A percentile compares a stretch with the other conserved stretches of the same genome.
Conservation (phyloP, 1,140 invertebrate species). For the Drosophila grimshawi region DNA sequence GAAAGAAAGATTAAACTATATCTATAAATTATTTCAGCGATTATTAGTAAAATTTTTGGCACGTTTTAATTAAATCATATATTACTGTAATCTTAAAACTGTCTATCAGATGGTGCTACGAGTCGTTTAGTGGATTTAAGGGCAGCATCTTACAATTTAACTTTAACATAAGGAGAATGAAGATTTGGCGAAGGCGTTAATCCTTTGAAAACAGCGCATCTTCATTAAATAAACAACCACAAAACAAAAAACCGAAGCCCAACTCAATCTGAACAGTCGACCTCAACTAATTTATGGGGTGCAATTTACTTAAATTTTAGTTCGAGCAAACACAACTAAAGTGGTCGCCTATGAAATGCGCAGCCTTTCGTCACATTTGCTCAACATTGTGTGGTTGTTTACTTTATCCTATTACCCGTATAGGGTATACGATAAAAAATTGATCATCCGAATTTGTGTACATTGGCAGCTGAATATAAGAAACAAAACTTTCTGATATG, state of each 20-base stretch:
- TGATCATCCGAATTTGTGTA: too few species aligned
- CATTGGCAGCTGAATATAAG: too few species aligned
- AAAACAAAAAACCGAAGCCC: slow-evolving; percentile 33
- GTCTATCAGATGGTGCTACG: too few species aligned
- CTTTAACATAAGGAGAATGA: neutral
- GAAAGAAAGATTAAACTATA: neutral
- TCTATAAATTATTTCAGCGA: too few species aligned
- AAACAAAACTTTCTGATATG: too few species aligned
- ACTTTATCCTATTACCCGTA: neutral
- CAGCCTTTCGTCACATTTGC: slow-evolving; percentile 30
- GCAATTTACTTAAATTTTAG: slow-evolving; percentile 48
- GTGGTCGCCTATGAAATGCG: neutral
- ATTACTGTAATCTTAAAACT: too few species aligned
- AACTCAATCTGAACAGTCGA: slow-evolving; percentile 7
- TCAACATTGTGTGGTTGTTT: slow-evolving; percentile 11
- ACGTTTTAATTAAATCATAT: too few species aligned
- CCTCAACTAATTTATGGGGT: slow-evolving; percentile 37
- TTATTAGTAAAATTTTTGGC: too few species aligned
- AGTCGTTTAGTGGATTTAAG: neutral
- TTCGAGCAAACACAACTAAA: slow-evolving; percentile 36
- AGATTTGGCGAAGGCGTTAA: neutral
- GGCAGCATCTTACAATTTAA: too few species aligned
- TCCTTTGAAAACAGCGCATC: slow-evolving; percentile 8
- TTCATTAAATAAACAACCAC: slow-evolving; percentile 53
- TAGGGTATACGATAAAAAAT: too few species aligned